phyloP scores from a whole-genome alignment of 2,888 invertebrate genomes.

The Tetramorium bicarinatum region DNA sequence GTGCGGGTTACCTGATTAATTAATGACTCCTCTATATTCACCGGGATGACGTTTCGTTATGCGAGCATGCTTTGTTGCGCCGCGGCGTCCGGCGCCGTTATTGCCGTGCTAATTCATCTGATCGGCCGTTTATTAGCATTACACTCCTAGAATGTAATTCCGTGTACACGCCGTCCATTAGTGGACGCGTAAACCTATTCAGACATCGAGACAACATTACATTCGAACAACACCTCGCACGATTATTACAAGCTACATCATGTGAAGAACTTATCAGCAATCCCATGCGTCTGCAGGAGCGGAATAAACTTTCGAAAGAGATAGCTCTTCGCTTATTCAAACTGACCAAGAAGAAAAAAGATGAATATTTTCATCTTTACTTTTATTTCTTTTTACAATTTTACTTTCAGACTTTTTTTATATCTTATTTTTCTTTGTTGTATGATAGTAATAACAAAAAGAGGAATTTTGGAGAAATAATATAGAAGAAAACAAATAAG shows the following conservation, averaged over 20 bases:
- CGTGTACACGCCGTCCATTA: conserved; percentile 50
- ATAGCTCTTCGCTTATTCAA: not conserved
- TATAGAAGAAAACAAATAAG: not conserved
- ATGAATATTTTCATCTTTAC: not conserved
- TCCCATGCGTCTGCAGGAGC: not conserved
- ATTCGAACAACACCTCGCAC: conserved; percentile 20
- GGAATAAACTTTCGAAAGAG: not conserved
- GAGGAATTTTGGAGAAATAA: not conserved
- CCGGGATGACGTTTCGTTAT: conserved; percentile 71
- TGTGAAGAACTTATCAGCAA: conserved; percentile 21
- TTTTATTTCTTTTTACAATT: not conserved
- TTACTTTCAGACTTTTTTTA: not conserved
- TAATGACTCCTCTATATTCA: conserved; percentile 66
- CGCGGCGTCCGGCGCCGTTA: conserved; percentile 60
- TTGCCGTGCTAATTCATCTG: conserved; percentile 73
- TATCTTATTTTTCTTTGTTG: not conserved
- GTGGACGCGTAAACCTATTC: conserved; percentile 40
- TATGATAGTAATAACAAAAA: not conserved
- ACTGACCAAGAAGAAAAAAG: not conserved
- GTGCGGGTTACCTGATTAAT: conserved; percentile 66
- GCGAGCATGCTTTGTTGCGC: conserved; percentile 68
- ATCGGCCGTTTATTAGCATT: conserved; percentile 73
- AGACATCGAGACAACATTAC: conserved; percentile 47
- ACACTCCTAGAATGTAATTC: conserved; percentile 62
- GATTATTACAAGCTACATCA: conserved; percentile 3